phyloP scores from a whole-genome alignment of 1,140 invertebrate genomes.

The Drosophila kurseongensis region DNA sequence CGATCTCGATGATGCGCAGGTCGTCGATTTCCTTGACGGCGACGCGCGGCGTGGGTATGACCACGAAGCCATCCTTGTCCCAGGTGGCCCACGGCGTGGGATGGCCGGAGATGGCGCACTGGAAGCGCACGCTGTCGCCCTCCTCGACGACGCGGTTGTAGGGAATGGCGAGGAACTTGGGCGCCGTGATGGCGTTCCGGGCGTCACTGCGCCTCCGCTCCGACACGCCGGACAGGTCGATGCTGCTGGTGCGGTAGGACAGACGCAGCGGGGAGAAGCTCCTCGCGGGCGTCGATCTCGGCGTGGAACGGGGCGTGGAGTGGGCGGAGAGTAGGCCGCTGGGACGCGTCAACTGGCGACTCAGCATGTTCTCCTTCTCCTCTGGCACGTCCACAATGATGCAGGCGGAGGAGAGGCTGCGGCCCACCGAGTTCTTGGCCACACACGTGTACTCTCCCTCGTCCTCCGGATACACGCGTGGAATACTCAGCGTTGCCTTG shows the following conservation, averaged over 20 bases:
- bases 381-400: constrained; percentile 93
- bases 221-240: constrained; percentile 65
- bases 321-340: constrained; percentile 88
- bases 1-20: constrained; percentile 90
- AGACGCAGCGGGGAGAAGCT: constrained; percentile 87
- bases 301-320: constrained; percentile 90
- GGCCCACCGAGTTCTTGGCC: constrained; percentile 92
- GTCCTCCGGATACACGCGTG: constrained; percentile 92
- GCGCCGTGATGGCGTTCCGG: constrained; percentile 85
- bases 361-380: constrained; percentile 91
- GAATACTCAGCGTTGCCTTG: constrained; percentile 89
- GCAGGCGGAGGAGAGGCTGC: constrained; percentile 91
- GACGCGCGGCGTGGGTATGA: constrained; percentile 88
- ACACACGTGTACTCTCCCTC: constrained; percentile 95
- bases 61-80: constrained; percentile 90
- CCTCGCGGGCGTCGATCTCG: constrained; percentile 88
- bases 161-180: constrained; percentile 95
- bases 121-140: constrained; percentile 92
- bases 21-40: constrained; percentile 91
- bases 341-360: constrained; percentile 88
- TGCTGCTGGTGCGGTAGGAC: constrained; percentile 74
- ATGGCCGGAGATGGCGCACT: constrained; percentile 91
- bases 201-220: constrained; percentile 85
- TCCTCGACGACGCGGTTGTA: constrained; percentile 93
- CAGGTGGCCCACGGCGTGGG: constrained; percentile 91